phyloP scores from a whole-genome alignment of 1,140 invertebrate species.

The Aricia agestis region DNA sequence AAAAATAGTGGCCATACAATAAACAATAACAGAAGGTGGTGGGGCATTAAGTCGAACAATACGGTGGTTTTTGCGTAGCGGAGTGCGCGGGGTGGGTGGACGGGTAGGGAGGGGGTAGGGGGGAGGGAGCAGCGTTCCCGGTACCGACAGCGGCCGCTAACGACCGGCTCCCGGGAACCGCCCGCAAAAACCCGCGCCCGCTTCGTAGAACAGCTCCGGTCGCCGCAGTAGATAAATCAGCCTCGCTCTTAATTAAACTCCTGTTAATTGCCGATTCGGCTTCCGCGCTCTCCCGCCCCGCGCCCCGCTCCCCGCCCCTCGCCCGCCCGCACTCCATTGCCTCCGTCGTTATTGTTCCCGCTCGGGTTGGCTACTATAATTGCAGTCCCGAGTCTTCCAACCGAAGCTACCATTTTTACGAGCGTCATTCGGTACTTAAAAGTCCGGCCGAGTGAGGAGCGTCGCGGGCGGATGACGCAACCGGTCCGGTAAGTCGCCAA shows the following conservation, averaged over 20 bases:
- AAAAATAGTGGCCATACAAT: background rate
- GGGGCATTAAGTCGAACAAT: background rate
- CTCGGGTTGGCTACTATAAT: background rate
- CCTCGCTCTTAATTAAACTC: slow-evolving; percentile 46
- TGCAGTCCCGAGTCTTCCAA: background rate
- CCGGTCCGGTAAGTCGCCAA: slow-evolving; percentile 31
- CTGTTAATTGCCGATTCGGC: slow-evolving; percentile 45
- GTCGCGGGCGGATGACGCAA: slow-evolving; percentile 26
- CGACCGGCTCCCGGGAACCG: slow-evolving; percentile 29
- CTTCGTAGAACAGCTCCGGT: slow-evolving; percentile 24
- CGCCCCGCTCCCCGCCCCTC: slow-evolving; percentile 14
- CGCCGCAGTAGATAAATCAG: slow-evolving; percentile 47
- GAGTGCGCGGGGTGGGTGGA: no score
- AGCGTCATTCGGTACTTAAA: background rate
- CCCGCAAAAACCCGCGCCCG: slow-evolving; percentile 29
- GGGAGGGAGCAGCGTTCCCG: background rate
- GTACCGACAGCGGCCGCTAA: slow-evolving; percentile 14
- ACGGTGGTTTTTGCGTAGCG: background rate
- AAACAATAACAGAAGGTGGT: background rate
- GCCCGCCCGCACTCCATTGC: slow-evolving; percentile 31
- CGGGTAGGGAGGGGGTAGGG: background rate
- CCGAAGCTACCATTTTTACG: background rate
- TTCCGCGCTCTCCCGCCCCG: slow-evolving; percentile 12
- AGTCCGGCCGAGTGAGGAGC: slow-evolving; percentile 2
- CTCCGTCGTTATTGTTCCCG: background rate